phyloP scores from a whole-genome alignment of 2,797 vertebrate genomes.

The Carcharodon carcharias region DNA sequence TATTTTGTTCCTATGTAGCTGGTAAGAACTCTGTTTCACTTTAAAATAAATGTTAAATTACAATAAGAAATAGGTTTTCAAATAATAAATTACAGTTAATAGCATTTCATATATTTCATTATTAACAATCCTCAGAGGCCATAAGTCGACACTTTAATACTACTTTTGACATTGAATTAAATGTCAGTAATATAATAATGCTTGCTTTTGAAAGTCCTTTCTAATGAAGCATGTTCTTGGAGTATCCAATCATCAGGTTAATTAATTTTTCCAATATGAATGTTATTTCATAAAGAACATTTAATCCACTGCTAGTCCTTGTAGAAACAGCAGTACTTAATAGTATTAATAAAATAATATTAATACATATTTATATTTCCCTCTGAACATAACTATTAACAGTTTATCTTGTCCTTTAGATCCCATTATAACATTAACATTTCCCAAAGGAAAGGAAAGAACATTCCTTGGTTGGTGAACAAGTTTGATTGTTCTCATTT shows the following conservation, averaged over 20 bases:
- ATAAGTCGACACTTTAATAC: neutral
- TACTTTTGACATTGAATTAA: slow-evolving; percentile 16
- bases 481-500: neutral
- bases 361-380: slow-evolving; percentile 16
- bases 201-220: neutral
- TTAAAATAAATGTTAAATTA: slow-evolving; percentile 14
- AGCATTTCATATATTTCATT: neutral
- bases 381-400: neutral
- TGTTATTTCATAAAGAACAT: neutral
- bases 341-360: neutral
- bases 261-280: slow-evolving; percentile 7
- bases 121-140: neutral
- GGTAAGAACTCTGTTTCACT: neutral
- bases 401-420: neutral
- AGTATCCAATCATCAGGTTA: neutral
- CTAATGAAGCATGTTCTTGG: neutral
- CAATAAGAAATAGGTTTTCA: neutral
- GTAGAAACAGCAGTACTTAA: neutral
- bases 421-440: neutral
- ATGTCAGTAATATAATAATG: neutral
- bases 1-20: neutral
- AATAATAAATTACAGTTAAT: neutral
- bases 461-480: neutral
- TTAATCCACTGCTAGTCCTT: neutral
- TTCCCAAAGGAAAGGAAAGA: neutral